Evolutionary conservation across 2,888 invertebrate species (phyloP).

Genomic region (Chesias legatella): DNA sequence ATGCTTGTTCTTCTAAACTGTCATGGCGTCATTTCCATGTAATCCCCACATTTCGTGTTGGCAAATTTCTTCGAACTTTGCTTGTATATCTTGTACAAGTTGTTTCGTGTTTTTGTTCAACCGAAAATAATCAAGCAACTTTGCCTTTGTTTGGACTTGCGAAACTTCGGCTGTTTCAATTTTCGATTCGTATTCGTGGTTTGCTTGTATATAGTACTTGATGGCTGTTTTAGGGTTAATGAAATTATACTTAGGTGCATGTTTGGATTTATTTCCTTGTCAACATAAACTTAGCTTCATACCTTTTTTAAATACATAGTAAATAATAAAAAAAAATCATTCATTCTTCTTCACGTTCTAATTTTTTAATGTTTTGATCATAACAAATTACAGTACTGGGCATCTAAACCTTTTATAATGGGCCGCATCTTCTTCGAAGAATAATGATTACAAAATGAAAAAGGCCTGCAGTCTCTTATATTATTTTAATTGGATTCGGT

Average conservation of each 20-base stretch:
- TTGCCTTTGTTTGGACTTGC: constrained; percentile 48
- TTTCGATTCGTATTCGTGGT: constrained; percentile 33
- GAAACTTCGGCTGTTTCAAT: constrained; percentile 45
- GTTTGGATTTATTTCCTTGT: constrained; percentile 7
- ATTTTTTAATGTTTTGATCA: constrained; percentile 39
- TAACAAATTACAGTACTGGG: constrained; percentile 66
- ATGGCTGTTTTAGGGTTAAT: constrained; percentile 24
- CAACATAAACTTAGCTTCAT: not conserved
- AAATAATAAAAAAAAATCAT: constrained; percentile 20
- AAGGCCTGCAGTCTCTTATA: constrained; percentile 74
- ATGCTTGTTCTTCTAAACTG: constrained; percentile 49
- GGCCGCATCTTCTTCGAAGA: constrained; percentile 70
- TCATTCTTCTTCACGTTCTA: constrained; percentile 25
- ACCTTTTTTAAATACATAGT: too few relatives aligned
- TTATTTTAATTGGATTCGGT: constrained; percentile 82
- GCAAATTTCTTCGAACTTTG: constrained; percentile 65
- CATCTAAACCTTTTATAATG: constrained; percentile 74
- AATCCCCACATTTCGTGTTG: constrained; percentile 58
- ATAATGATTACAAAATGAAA: constrained; percentile 77
- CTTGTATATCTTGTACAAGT: constrained; percentile 65
- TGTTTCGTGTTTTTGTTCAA: constrained; percentile 61
- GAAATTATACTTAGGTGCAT: constrained; percentile 15
- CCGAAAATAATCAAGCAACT: constrained; percentile 64
- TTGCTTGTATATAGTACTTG: constrained; percentile 23
- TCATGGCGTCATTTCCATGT: constrained; percentile 51